Conservation (phyloP, 2,113 vertebrate species). For the Stegastes partitus region DNA sequence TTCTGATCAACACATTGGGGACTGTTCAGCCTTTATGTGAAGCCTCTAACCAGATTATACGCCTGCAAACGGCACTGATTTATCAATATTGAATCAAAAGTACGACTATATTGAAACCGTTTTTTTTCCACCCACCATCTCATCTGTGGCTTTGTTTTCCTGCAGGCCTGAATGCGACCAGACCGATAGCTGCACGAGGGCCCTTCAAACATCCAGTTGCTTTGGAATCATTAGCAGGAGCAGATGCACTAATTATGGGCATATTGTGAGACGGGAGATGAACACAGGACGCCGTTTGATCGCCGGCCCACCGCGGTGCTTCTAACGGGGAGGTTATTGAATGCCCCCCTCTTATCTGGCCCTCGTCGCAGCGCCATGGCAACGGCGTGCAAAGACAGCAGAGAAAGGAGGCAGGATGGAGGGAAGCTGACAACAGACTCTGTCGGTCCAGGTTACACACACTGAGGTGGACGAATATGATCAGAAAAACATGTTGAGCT, state of each 20-base stretch:
- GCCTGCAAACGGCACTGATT: not conserved
- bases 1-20: too few species aligned
- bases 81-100: not conserved
- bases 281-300: slow-evolving; percentile 73
- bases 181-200: slow-evolving; percentile 12
- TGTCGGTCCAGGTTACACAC: not conserved
- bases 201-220: slow-evolving; percentile 46
- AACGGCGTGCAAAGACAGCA: slow-evolving; percentile 66
- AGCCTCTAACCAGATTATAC: too few species aligned
- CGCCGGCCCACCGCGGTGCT: slow-evolving; percentile 50
- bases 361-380: slow-evolving; percentile 80
- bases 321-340: slow-evolving; percentile 79
- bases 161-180: slow-evolving; percentile 1
- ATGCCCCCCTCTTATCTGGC: slow-evolving; percentile 77
- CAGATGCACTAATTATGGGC: slow-evolving; percentile 64
- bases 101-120: not conserved
- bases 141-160: slow-evolving; percentile 14
- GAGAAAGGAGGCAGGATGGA: not conserved
- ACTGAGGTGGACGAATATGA: not conserved
- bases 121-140: not conserved
- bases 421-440: slow-evolving; percentile 24
- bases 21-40: too few species aligned
- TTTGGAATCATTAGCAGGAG: slow-evolving; percentile 23
- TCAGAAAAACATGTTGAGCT: not conserved
- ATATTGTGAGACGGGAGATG: slow-evolving; percentile 65